A percentile compares a stretch with the other conserved stretches of the same genome.
Evolutionary conservation across 2,797 vertebrate species (phyloP).

Genomic region (Mormyrus hasselquistii): DNA sequence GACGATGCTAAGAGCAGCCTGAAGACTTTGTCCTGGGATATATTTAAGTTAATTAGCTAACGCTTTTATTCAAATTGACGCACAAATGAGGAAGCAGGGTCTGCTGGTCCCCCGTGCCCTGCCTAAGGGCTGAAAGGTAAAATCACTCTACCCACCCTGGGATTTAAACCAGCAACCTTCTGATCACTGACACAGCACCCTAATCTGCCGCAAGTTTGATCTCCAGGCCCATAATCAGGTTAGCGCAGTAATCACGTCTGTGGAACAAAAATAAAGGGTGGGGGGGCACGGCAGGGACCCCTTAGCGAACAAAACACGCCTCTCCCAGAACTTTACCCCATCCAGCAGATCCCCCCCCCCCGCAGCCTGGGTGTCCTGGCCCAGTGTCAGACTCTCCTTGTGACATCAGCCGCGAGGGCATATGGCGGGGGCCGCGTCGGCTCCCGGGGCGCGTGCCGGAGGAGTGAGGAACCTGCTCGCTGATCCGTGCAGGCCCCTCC

Average conservation of each 20-base stretch:
- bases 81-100: not conserved
- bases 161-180: not conserved
- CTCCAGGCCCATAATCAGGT: not conserved
- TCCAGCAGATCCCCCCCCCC: not conserved
- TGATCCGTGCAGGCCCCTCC: not conserved
- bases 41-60: not conserved
- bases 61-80: not conserved
- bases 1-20: not conserved
- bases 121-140: not conserved
- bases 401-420: conserved; percentile 7
- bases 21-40: not conserved
- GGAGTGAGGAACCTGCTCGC: not conserved
- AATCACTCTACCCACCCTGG: not conserved
- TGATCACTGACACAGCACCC: not conserved
- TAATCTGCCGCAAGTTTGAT: not conserved
- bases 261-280: not conserved
- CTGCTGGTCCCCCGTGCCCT: not conserved
- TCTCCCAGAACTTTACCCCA: not conserved
- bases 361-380: not conserved
- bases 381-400: not conserved
- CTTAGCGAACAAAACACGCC: not conserved
- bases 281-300: not conserved
- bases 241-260: not conserved
- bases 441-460: not conserved
- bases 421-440: not conserved